Conservation (phyloP, 2,888 invertebrate species). For the Agrotis clavis region DNA sequence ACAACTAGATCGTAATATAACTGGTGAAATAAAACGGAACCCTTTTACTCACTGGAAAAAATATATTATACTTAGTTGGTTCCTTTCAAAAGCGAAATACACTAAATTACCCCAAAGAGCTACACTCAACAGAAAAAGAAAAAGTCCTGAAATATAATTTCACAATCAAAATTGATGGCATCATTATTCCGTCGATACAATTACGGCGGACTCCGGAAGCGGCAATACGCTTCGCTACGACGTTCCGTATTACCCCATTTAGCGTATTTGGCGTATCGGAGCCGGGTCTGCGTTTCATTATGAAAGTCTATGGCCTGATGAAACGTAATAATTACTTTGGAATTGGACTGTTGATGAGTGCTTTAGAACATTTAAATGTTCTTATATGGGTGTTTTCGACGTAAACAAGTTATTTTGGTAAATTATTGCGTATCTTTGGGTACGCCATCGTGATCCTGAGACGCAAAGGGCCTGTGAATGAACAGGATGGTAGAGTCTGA, state of each 20-base stretch:
- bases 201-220: conserved; percentile 32
- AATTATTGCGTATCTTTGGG: not conserved
- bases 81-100: not conserved
- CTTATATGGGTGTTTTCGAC: conserved; percentile 39
- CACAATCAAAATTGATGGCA: conserved; percentile 33
- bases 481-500: no score
- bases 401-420: not conserved
- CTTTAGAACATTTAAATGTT: conserved; percentile 45
- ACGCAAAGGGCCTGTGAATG: no score
- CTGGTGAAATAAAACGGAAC: no score
- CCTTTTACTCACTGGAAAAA: no score
- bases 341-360: conserved; percentile 55
- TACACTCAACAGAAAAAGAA: conserved; percentile 1
- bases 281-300: conserved; percentile 49
- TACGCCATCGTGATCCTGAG: not conserved
- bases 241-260: conserved; percentile 50
- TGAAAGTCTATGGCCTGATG: conserved; percentile 45
- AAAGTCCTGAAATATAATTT: conserved; percentile 34
- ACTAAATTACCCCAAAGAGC: not conserved
- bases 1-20: no score
- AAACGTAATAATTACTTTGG: conserved; percentile 57
- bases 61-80: no score
- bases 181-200: conserved; percentile 52
- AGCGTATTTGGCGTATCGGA: conserved; percentile 41
- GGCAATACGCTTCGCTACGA: conserved; percentile 42